These are phyloP conservation scores for Urocolius indicus DNA, from an alignment of 2,113 vertebrate genomes.

Conservation along the genomic window DNA sequence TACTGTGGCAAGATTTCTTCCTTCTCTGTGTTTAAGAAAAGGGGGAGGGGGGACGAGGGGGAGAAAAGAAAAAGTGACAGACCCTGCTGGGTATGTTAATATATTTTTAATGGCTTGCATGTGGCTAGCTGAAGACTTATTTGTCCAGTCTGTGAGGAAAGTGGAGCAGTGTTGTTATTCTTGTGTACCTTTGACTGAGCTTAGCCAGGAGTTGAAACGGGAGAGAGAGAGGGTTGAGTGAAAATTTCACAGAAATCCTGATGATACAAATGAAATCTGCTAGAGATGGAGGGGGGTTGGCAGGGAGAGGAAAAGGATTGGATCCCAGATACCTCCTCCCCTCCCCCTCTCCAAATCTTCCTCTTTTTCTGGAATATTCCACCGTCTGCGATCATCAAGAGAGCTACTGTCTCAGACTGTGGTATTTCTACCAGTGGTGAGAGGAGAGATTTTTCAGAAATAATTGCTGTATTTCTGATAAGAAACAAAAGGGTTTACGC, in stretches of 20 bases:
- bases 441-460: conserved; percentile 42
- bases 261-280: conserved; percentile 40
- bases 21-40: conserved; percentile 26
- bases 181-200: conserved; percentile 1
- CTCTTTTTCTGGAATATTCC: conserved; percentile 64
- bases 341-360: conserved; percentile 25
- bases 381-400: conserved; percentile 27
- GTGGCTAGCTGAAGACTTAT: conserved; percentile 54
- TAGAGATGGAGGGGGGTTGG: conserved; percentile 2
- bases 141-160: conserved; percentile 14
- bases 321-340: conserved; percentile 41
- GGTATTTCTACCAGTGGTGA: conserved; percentile 33
- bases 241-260: conserved; percentile 44
- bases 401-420: conserved; percentile 38
- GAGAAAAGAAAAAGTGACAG: conserved; percentile 56
- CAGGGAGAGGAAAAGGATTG: conserved; percentile 55
- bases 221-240: neutral
- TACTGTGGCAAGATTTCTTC: conserved; percentile 66
- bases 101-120: conserved; percentile 65
- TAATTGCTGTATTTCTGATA: conserved; percentile 29
- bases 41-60: neutral
- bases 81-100: conserved; percentile 64
- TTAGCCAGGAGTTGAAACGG: conserved; percentile 18
- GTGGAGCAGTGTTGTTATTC: neutral
- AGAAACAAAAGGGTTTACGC: neutral